These are phyloP conservation scores for Musca vetustissima DNA, from an alignment of 1,140 invertebrate species.

Conservation along the genomic window DNA sequence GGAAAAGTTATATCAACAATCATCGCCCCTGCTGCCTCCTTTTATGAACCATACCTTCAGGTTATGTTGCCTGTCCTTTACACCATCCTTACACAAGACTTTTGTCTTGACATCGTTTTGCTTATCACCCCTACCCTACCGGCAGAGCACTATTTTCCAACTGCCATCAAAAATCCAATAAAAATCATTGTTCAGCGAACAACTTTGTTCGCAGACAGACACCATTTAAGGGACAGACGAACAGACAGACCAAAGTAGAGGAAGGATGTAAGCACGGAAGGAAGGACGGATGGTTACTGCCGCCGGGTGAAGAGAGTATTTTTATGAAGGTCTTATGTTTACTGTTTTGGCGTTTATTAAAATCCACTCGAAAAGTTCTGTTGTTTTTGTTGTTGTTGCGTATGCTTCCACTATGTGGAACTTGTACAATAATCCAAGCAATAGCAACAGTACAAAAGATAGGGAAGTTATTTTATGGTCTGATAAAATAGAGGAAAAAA, in stretches of 20 bases:
- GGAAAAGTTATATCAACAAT: not conserved
- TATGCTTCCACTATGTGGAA: not conserved
- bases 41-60: not conserved
- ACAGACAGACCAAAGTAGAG: not conserved
- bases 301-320: too few species aligned
- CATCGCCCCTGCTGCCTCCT: not conserved
- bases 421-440: not conserved
- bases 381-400: not conserved
- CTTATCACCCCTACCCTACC: not conserved
- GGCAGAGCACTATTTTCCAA: not conserved
- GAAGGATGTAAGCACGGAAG: not conserved
- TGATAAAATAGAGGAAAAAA: too few species aligned
- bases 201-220: constrained; percentile 1
- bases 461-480: too few species aligned
- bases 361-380: constrained; percentile 24
- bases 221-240: too few species aligned
- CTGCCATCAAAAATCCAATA: constrained; percentile 22
- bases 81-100: not conserved
- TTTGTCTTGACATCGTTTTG: not conserved
- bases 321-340: not conserved
- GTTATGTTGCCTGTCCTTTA: not conserved
- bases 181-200: constrained; percentile 17
- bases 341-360: constrained; percentile 28
- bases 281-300: too few species aligned
- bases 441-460: not conserved